Base-by-base conservation (phyloP, 2,113 vertebrate genomes). In the Peromyscus maniculatus region DNA sequence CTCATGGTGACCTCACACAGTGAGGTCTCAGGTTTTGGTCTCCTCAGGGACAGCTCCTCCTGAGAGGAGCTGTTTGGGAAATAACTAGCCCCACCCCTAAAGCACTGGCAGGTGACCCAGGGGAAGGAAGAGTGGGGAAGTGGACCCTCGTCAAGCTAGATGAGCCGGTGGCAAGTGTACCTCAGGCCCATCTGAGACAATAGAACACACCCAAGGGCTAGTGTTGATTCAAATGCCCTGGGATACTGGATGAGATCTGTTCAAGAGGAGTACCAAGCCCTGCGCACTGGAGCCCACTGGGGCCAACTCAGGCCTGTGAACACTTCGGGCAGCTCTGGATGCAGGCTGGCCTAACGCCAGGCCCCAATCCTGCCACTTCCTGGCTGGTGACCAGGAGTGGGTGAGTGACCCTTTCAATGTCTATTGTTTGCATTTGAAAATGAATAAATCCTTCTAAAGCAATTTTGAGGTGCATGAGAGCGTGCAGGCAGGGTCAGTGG, bases 331-430 rank as follows among this genome's bases (percentile, higher is more conserved):
- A 74, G 49, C 49, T 49, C 75, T 22, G 39, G 10, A 11, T 7
- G 1, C 43, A 28, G 78, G 19, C 16, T 1, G 55, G 39, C 21
- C 67, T 1, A 1, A 12, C 6, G 24, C 33, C 52, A 36, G 1
- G 1, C 43, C 21, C 80, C 8, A 22, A 19, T 22, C 28, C 72
- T 55, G 24, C 13, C n/a, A 21, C 64, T 62, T 95, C 21, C 26
- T 49, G 46, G 2, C 21, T 39, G 36, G 19, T 74, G 28, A 26
- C 28, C 4, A 8, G 3, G 13, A 66, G 10, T 22, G 24, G 10
- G 13, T 33, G 3, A 36, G 16, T 15, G 4, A 62, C 22, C 19
- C 59, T 52, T 52, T 89, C 39, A 1, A 13, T 15, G 16, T 66
- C 91, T 11, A 0, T 39, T 15, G 49, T 52, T 79, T 46, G 49